phyloP scores from a whole-genome alignment of 2,888 invertebrate genomes.

The Harmothoe impar region DNA sequence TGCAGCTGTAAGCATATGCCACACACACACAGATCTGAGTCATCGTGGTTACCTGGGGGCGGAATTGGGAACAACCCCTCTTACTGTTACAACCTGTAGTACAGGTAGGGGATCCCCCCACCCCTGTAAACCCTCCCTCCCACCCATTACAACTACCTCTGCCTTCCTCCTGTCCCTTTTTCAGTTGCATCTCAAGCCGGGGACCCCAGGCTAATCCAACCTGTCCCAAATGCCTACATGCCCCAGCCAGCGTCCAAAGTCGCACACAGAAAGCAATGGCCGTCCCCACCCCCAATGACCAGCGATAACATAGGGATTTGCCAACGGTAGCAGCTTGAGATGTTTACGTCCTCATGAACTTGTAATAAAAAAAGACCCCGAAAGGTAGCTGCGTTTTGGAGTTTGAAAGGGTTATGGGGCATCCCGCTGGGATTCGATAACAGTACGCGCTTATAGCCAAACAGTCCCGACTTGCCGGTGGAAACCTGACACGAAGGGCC shows the following conservation, averaged over 20 bases:
- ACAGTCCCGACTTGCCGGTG: neutral
- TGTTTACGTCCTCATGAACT: neutral
- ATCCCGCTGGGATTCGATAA: conserved; percentile 26
- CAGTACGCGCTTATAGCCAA: neutral
- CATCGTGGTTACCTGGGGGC: neutral
- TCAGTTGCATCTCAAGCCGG: neutral
- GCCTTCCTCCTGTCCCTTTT: neutral
- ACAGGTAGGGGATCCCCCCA: neutral
- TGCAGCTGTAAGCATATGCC: conserved; percentile 9
- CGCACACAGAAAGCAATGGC: neutral
- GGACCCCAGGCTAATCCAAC: neutral
- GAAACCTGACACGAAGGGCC: neutral
- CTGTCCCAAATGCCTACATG: conserved; percentile 9
- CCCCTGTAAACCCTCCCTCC: neutral
- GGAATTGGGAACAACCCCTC: conserved; percentile 2
- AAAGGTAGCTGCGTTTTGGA: neutral
- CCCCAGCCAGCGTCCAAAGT: neutral
- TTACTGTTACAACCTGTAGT: conserved; percentile 24
- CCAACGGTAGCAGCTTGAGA: neutral
- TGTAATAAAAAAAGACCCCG: neutral
- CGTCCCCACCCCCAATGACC: no score
- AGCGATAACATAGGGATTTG: neutral
- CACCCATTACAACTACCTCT: neutral
- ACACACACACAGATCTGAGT: conserved; percentile 19
- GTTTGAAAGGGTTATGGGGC: neutral